Evolutionary conservation across 2,888 invertebrate genomes (phyloP), one percentile per base, ranked within the genome.

Genomic region (Xestia sexstrigata): DNA sequence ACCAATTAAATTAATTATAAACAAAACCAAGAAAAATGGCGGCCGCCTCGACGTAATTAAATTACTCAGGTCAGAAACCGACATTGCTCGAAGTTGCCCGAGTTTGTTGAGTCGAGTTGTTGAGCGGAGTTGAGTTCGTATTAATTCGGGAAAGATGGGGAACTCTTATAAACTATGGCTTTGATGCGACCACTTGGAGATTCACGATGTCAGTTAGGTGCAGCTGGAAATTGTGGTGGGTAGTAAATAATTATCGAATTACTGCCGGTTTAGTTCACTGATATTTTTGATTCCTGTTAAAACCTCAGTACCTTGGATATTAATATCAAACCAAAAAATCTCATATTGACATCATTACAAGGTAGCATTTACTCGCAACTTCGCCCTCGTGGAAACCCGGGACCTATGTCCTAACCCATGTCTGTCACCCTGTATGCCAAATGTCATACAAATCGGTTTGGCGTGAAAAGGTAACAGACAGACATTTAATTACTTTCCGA

Each of bases 11-110:
- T 55, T 78, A 73, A 82, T 76, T 78, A 70, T 73, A 63, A 78
- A 76, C 67, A 82, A 76, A 83, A 62, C 49, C 72, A 65, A 75
- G 60, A 86, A 86, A 86, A 86, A 65, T 75, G 78, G 72, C 73
- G 47, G n/a, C 62, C 30, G 55, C 39, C 47, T 49, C 63, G 5
- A 73, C 63, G 67, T 78, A 78, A 84, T 84, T 83, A 73, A 84
- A 84, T 84, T 75, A 86, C 87, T 78, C 60, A 63, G 83, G 78
- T 86, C 87, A 70, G 72, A 75, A 83, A 86, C 74, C 86, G 55
- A 83, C 71, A 65, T 75, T 63, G 63, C 74, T 75, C 26, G 70
- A 49, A 85, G 70, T 66, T 66, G 35, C 15, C 58, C 26, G 71
- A 74, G 74, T 78, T 84, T 69, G 82, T 76, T n/a, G 70, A 75